Evolutionary conservation across 2,797 vertebrate species (phyloP), one percentile per base, ranked within the genome.

Genomic region (Mico argentatus): DNA sequence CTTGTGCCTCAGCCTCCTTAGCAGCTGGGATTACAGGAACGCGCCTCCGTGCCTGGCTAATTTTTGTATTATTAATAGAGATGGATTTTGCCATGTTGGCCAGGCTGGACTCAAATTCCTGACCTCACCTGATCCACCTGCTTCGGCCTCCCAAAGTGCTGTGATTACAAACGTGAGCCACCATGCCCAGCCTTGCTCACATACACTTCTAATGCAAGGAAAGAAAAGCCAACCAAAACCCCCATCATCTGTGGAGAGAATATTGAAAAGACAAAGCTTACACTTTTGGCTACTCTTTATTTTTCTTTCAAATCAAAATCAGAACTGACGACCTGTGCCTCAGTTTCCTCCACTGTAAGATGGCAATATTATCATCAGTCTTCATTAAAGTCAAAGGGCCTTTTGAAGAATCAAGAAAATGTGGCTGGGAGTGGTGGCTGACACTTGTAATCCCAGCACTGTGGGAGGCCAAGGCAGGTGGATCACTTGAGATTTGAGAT

Each of bases 331-430:
- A 41, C 89, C 39, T 76, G 30, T 52, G 57, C 27, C 55, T 95
- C 82, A 64, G 20, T 79, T 79, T 85, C 36, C n/a, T 91, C 27
- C 55, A 33, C 41, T 94, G 3, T 91, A 82, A 92, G 55, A 87
- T 10, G 81, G 41, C 1, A 3, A 50, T n/a, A 86, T n/a, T 12
- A 88, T 19, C 4, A 46, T 52, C 22, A 50, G 26, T 41, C 64
- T 94, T 96, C 64, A 44, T 80, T 89, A 83, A 73, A 76, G 33
- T 88, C 64, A 61, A 83, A 85, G 7, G 4, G 50, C 70, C 8
- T 30, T 90, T n/a, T 0, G 59, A 86, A 89, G 41, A 93, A 83
- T 84, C 48, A 88, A 96, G 57, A 89, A 94, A 92, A 90, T 33
- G 64, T 67, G 67, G 67, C 19, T n/a, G 9, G 67, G n/a, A 70